phyloP scores from a whole-genome alignment of 1,140 invertebrate genomes.

The Dinothrombium tinctorium region DNA sequence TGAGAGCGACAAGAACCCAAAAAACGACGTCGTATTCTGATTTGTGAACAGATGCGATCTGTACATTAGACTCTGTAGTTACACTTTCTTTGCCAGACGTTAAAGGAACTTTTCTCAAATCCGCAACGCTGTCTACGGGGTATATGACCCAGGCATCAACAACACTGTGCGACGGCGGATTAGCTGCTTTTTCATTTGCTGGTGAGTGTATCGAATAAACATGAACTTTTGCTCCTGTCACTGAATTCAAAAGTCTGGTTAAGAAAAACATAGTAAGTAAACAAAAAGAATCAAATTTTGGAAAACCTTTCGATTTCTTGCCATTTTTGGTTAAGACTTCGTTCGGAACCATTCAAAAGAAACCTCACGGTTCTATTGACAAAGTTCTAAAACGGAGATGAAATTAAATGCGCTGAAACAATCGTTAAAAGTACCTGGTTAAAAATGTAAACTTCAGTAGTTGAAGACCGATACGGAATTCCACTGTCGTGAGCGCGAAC shows the following conservation, averaged over 20 bases:
- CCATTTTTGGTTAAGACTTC: slow-evolving; percentile 6
- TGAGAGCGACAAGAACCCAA: slow-evolving; percentile 12
- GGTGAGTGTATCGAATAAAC: slow-evolving; percentile 10
- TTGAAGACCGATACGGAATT: slow-evolving; percentile 13
- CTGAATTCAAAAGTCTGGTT: slow-evolving; percentile 8
- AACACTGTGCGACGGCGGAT: background rate
- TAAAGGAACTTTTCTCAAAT: background rate
- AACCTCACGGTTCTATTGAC: slow-evolving; percentile 13
- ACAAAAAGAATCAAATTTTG: background rate
- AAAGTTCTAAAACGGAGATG: slow-evolving; percentile 9
- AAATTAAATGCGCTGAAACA: background rate
- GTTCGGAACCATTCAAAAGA: slow-evolving; percentile 6
- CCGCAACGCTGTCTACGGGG: background rate
- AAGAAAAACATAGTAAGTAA: background rate
- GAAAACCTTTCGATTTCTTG: slow-evolving; percentile 11
- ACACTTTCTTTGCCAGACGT: background rate
- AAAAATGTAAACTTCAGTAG: slow-evolving; percentile 14
- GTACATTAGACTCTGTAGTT: background rate
- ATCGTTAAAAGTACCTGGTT: slow-evolving; percentile 9
- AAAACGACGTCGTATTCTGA: slow-evolving; percentile 11
- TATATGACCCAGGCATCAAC: slow-evolving; percentile 4
- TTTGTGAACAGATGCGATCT: background rate
- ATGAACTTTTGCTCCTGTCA: slow-evolving; percentile 14
- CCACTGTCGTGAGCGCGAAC: slow-evolving; percentile 17
- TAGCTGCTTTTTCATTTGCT: too few species aligned